Base-by-base conservation (phyloP, 2,113 vertebrate species). In the Formicarius rufipectus region DNA sequence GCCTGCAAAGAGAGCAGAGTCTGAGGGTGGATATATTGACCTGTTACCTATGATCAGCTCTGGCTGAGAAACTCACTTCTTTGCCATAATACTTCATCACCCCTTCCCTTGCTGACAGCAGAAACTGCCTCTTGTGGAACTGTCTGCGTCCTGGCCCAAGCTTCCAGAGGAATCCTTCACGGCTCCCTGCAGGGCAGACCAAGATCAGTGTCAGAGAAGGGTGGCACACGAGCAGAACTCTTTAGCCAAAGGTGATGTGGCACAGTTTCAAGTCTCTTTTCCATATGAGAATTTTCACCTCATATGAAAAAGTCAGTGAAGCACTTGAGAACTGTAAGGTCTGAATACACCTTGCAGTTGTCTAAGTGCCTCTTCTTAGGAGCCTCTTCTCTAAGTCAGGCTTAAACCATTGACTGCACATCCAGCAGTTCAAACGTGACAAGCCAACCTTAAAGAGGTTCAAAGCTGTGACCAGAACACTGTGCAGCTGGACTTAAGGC, bases 121-220 rank as follows among this genome's bases (percentile, higher is more conserved):
- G 95, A 96, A 99, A 99, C 84, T 96, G 98, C 91, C 99, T 98
- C 93, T 97, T 98, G 90, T 98, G 97, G 94, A 99, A 99, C 94
- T 99, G 98, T 7, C 97, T 98, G 45, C 98, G 98, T 97, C 98
- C 98, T 87, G 98, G 94, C 45, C 99, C 99, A 42, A 99, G 98
- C 97, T 99, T 99, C 99, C 99, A 99, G 94, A 99, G 98, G 96
- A 98, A 97, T 96, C 99, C 99, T 97, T 99, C 99, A 71, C 98
- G 97, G 97, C 98, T 98, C 19, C 99, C 99, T 99, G 97, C 93
- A 60, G 37, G 50, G 15, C 1, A 1, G 39, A 80, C 25, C 87
- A 53, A 89, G 67, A 0, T 1, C 50, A 45, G 35, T 5, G 58
- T 88, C 87, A 92, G 30, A 67, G 42, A 50, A 84, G 14, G 10